Conservation (phyloP, 1,140 invertebrate species). For the Alviniconcha marisindica region DNA sequence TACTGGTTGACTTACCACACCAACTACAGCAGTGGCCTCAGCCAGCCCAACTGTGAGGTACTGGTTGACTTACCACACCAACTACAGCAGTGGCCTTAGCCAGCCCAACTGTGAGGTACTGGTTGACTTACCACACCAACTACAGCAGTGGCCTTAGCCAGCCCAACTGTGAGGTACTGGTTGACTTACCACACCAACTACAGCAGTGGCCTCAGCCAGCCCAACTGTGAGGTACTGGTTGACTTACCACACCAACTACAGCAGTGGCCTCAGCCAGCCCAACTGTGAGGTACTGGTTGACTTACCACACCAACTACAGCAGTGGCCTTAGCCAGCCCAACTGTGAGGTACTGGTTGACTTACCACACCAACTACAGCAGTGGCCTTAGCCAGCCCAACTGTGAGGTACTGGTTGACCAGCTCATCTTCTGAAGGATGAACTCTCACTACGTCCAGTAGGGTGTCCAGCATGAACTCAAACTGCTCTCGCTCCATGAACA, state of each 20-base stretch:
- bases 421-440: conserved; percentile 83
- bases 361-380: conserved; percentile 80
- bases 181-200: conserved; percentile 77
- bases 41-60: too few relatives aligned
- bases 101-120: too few relatives aligned
- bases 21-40: too few relatives aligned
- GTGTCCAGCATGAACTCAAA: conserved; percentile 86
- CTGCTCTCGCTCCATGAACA: conserved; percentile 84
- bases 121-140: too few relatives aligned
- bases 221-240: conserved; percentile 84
- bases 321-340: conserved; percentile 84
- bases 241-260: conserved; percentile 81
- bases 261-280: conserved; percentile 84
- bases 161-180: too few relatives aligned
- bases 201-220: conserved; percentile 83
- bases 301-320: conserved; percentile 79
- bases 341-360: conserved; percentile 82
- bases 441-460: conserved; percentile 81
- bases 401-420: conserved; percentile 84
- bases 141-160: too few relatives aligned
- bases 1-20: too few relatives aligned
- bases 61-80: too few relatives aligned
- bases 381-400: conserved; percentile 83
- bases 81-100: too few relatives aligned
- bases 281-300: conserved; percentile 82